These are phyloP conservation scores for Campaea margaritaria DNA, from an alignment of 2,888 invertebrate species.

Conservation along the genomic window DNA sequence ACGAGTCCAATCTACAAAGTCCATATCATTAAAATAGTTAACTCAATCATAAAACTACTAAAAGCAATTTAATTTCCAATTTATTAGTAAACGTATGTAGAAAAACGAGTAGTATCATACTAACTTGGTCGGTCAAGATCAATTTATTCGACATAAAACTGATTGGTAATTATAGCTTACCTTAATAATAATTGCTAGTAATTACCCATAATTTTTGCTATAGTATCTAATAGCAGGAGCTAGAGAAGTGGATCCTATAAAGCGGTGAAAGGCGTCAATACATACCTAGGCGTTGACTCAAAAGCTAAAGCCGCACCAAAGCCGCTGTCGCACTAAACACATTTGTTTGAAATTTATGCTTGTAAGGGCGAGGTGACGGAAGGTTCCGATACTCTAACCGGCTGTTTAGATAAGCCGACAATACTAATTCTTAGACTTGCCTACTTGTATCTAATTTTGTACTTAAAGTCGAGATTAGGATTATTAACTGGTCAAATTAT, in stretches of 20 bases:
- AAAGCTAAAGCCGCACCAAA: conserved; percentile 39
- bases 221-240: conserved; percentile 58
- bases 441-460: conserved; percentile 35
- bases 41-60: no score
- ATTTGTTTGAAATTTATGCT: conserved; percentile 63
- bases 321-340: conserved; percentile 45
- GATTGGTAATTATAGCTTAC: conserved; percentile 15
- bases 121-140: conserved; percentile 19
- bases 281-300: conserved; percentile 38
- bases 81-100: conserved; percentile 17
- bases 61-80: conserved; percentile 23
- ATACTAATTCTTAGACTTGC: conserved; percentile 40
- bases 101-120: conserved; percentile 18
- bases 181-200: conserved; percentile 35
- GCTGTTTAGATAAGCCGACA: conserved; percentile 43
- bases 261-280: conserved; percentile 69
- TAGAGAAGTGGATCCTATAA: conserved; percentile 78
- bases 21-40: conserved; percentile 10
- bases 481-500: conserved; percentile 13
- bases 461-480: conserved; percentile 25
- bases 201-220: conserved; percentile 66
- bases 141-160: conserved; percentile 51
- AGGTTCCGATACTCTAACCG: conserved; percentile 38
- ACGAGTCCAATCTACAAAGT: conserved; percentile 11
- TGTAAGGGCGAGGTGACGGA: conserved; percentile 54